Conservation (phyloP, 2,888 invertebrate genomes). For the Drosophila anceps region DNA sequence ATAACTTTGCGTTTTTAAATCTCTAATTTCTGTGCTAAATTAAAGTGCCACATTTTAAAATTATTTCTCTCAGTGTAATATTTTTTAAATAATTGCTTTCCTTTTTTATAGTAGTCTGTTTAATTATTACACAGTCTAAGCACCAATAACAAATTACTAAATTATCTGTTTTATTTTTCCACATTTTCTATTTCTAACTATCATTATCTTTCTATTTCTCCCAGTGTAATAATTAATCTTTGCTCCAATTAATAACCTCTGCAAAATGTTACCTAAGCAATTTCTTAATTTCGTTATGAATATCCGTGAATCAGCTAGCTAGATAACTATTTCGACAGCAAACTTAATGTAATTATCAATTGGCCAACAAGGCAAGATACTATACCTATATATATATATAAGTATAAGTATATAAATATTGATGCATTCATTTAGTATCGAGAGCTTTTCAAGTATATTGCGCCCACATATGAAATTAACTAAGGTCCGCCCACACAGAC, state of each 20-base stretch:
- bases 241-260: too few relatives aligned
- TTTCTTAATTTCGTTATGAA: not conserved
- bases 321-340: conserved; percentile 34
- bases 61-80: not conserved
- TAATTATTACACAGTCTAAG: not conserved
- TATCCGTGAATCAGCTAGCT: not conserved
- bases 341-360: conserved; percentile 33
- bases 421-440: conserved; percentile 3
- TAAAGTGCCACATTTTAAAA: not conserved
- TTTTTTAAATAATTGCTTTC: not conserved
- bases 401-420: not conserved
- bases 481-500: conserved; percentile 35
- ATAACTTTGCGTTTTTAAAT: not conserved
- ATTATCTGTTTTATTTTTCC: not conserved
- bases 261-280: not conserved
- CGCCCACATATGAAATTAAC: conserved; percentile 29
- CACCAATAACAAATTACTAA: not conserved
- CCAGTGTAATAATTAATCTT: not conserved
- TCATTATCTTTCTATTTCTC: not conserved
- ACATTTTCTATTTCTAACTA: not conserved
- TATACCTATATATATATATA: not conserved
- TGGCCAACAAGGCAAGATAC: conserved; percentile 27
- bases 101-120: not conserved
- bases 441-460: conserved; percentile 30
- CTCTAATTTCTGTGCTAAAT: not conserved